Percentiles rank a stretch among this genome's conserved stretches.
Conservation (phyloP, 2,888 invertebrate genomes). For the Crepidodera aurea region DNA sequence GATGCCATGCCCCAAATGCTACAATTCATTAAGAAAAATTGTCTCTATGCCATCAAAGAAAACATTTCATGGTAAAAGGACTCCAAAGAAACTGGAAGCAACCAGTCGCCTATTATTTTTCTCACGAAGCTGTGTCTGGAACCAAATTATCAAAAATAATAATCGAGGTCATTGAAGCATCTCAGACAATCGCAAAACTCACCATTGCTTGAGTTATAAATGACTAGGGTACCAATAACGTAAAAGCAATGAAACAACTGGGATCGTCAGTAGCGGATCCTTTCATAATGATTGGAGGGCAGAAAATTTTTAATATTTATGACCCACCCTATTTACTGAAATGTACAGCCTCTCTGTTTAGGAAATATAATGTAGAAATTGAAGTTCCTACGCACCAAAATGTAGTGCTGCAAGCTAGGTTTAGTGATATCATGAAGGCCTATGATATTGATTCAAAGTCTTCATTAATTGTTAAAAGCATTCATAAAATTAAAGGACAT, state of each 20-base stretch:
- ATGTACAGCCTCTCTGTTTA: constrained; percentile 19
- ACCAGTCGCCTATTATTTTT: constrained; percentile 42
- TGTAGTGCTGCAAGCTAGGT: background rate
- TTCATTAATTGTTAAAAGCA: constrained; percentile 29
- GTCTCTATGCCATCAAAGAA: constrained; percentile 35
- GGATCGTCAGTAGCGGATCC: constrained; percentile 17
- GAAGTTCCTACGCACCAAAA: too few species aligned
- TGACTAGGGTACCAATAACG: constrained; percentile 27
- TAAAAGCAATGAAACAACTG: constrained; percentile 22
- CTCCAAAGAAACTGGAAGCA: constrained; percentile 37
- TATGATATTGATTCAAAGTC: constrained; percentile 28
- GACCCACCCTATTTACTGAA: constrained; percentile 31
- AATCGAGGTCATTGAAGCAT: background rate
- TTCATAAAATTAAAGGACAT: constrained; percentile 34
- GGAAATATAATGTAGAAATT: constrained; percentile 21
- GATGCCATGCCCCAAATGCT: constrained; percentile 29
- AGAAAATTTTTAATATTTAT: constrained; percentile 29
- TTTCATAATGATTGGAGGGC: constrained; percentile 18
- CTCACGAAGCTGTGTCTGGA: background rate
- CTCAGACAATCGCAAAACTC: background rate
- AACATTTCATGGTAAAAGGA: too few species aligned
- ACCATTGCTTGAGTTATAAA: constrained; percentile 11
- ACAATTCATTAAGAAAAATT: constrained; percentile 30
- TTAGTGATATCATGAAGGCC: constrained; percentile 24
- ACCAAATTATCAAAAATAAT: background rate